Conservation (phyloP, 64 coral and sea anemone genomes). For the Montipora foliosa region DNA sequence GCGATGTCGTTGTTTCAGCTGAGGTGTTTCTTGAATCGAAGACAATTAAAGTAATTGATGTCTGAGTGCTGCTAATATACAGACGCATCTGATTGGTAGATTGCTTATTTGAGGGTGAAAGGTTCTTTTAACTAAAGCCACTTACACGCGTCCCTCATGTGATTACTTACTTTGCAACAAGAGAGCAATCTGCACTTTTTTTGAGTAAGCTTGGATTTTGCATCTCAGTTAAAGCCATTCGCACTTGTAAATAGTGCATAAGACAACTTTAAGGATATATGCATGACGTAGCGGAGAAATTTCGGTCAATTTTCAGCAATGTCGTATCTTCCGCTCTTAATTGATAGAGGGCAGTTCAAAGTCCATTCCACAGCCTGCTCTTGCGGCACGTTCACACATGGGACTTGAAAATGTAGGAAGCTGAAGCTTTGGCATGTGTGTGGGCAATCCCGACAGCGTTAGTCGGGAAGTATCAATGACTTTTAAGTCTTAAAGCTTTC, state of each 20-base stretch:
- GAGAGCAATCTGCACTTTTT: not conserved
- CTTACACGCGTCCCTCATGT: slow-evolving; percentile 12
- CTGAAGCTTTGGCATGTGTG: too few relatives aligned
- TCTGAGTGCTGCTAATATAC: not conserved
- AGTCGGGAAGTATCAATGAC: too few relatives aligned
- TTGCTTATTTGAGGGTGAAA: slow-evolving; percentile 12
- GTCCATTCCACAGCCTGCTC: not conserved
- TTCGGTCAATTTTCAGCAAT: not conserved
- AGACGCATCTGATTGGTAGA: slow-evolving; percentile 1
- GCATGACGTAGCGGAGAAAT: not conserved
- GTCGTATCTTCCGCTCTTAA: not conserved
- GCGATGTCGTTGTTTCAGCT: not conserved
- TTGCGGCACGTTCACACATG: not conserved
- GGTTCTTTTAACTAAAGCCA: not conserved
- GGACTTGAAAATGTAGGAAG: not conserved
- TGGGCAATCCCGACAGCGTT: too few relatives aligned
- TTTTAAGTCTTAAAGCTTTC: too few relatives aligned
- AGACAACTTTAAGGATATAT: not conserved
- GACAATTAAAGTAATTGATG: slow-evolving; percentile 26
- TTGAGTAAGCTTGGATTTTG: not conserved
- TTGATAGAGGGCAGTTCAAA: not conserved
- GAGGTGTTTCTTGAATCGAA: slow-evolving; percentile 3
- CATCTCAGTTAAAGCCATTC: not conserved
- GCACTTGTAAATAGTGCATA: not conserved
- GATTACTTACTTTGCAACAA: not conserved